Base-by-base conservation (phyloP, 1,140 invertebrate species). In the Scaptomyza graminum region DNA sequence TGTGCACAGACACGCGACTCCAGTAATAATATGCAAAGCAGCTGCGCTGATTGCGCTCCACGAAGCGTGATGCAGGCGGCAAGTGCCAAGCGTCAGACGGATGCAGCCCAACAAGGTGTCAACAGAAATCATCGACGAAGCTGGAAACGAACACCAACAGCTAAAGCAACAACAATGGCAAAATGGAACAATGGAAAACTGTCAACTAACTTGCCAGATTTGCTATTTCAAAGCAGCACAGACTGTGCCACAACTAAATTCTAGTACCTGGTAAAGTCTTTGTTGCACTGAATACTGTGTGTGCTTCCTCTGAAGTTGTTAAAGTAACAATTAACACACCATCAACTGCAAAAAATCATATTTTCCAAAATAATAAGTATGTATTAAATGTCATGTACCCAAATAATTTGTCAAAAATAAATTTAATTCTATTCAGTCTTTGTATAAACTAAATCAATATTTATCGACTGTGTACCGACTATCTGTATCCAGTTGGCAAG, bases 111-210 rank as follows among this genome's bases (percentile, higher is more conserved):
- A 78, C 82, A 85, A 85, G 82, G 87, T 85, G 82, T 85, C 82
- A 84, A 81, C 78, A 75, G 72, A 77, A 85, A 85, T 87, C 82
- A 85, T 85, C 82, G 64, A 85, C 74, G 74, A 68, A 82, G 74
- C 70, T 55, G 68, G 70, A 63, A 74, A 59, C 74, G 63, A 63
- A 66, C 34, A 64, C 16, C 67, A 50, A 25, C 28, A 46, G 28
- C 50, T 5, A n/a, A 51, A 34, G 11, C 62, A 18, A 16, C 49
- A 51, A 25, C 61, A 66, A 63, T 60, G 50, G 16, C 31, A 55
- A 81, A 82, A 88, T 79, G 64, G 76, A 88, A 75, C 78, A 82
- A 87, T 88, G 57, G 75, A 28, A 47, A 62, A 62, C 74, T 70
- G 41, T 63, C 63, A 67, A 64, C 56, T 61, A 75, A 68, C 47